Evolutionary conservation across 1,140 invertebrate species (phyloP), one percentile per base, ranked within the genome.

Genomic region (Orussus abietinus): DNA sequence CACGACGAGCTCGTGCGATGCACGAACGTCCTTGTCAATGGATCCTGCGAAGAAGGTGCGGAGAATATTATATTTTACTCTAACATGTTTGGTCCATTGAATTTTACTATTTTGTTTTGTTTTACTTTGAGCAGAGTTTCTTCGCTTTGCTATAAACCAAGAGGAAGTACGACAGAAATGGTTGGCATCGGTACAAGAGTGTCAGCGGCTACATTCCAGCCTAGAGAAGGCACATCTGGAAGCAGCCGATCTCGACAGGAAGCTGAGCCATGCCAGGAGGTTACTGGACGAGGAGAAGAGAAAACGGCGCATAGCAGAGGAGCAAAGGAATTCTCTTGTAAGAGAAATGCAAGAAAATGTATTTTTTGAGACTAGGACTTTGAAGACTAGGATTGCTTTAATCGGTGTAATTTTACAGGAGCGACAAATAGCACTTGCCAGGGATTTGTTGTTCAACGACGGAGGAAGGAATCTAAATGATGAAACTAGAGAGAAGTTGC

Each of bases 401-500:
- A 14, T 21, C 2, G 13, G 13, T 15, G 7, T 9, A 14, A 20
- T 11, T n/a, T 45, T 53, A 21, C 55, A 88, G 86, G 86, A 87
- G 57, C 78, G 78, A 47, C 85, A 90, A 57, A 77, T 92, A 43
- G 68, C 76, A 21, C 71, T 84, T 54, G 85, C 87, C 0, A 77
- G 83, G 30, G 84, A 90, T 55, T 59, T 90, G 1, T 64, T 92
- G 9, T 77, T 84, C 43, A 78, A 82, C 50, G 82, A 88, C 50
- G 77, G 79, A 39, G 74, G 80, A 29, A 73, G 79, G 18, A 84
- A 81, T 45, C 49, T 88, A 3, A 83, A 85, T 55, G 80, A 89
- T 57, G 85, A 90, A 57, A 88, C 87, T 1, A 77, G 83, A 26
- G 86, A 92, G 56, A 88, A 89, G 61, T 71, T 92, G 1, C 83